phyloP scores from a whole-genome alignment of 2,797 vertebrate species.

The Anolis apletophallus region DNA sequence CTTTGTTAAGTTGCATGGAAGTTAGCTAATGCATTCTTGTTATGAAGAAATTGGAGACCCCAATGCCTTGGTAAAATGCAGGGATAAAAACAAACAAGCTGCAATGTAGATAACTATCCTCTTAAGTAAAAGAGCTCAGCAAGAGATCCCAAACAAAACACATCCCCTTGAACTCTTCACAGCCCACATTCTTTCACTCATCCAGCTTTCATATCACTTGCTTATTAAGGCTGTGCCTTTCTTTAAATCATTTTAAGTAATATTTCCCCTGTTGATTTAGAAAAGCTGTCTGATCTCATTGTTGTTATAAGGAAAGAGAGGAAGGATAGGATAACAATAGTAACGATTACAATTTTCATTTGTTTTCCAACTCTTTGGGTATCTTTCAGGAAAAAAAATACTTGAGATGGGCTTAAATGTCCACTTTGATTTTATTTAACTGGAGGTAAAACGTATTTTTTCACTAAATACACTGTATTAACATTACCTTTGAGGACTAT shows the following conservation, averaged over 20 bases:
- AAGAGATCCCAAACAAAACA: background rate
- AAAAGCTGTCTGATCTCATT: background rate
- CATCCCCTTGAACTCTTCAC: background rate
- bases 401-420: background rate
- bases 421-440: background rate
- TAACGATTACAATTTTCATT: background rate
- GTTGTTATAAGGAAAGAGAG: background rate
- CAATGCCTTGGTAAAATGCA: background rate
- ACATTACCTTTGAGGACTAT: background rate
- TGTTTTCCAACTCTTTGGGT: background rate
- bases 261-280: background rate
- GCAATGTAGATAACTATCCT: background rate
- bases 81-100: slow-evolving; percentile 1
- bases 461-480: slow-evolving; percentile 3
- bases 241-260: background rate
- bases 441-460: background rate
- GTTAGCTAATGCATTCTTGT: background rate
- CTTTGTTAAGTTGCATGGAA: background rate
- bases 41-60: background rate
- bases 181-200: background rate
- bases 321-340: background rate
- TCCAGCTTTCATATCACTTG: background rate
- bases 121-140: background rate
- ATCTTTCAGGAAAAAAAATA: background rate
- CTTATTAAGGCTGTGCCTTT: background rate